Conservation (phyloP, 2,888 invertebrate species). For the Oxyscelio sp. region DNA sequence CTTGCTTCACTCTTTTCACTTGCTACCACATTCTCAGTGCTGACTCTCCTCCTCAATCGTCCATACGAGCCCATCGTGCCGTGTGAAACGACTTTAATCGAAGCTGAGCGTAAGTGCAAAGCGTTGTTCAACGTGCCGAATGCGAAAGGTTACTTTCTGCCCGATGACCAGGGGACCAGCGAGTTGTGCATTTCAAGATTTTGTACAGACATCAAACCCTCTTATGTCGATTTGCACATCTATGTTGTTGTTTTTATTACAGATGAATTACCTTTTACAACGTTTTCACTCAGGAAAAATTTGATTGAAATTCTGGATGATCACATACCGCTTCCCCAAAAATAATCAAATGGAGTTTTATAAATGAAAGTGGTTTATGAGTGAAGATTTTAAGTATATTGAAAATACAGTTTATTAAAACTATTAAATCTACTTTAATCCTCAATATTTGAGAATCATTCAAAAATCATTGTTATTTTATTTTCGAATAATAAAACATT, state of each 20-base stretch:
- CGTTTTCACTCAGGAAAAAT: slow-evolving; percentile 2
- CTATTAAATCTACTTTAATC: not conserved
- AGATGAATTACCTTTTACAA: slow-evolving; percentile 12
- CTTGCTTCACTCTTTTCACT: slow-evolving; percentile 59
- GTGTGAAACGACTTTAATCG: slow-evolving; percentile 83
- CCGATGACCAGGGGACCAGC: slow-evolving; percentile 74
- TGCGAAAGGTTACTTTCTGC: slow-evolving; percentile 82
- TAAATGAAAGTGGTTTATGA: not conserved
- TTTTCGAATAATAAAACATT: slow-evolving; percentile 4
- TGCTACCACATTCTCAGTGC: slow-evolving; percentile 55
- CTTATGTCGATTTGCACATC: slow-evolving; percentile 74
- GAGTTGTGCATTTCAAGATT: slow-evolving; percentile 68
- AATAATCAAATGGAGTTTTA: not conserved
- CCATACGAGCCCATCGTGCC: slow-evolving; percentile 75
- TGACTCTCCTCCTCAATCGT: slow-evolving; percentile 70
- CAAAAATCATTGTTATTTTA: not conserved
- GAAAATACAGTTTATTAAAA: not conserved
- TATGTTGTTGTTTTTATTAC: slow-evolving; percentile 49
- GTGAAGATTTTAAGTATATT: not conserved
- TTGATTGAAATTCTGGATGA: slow-evolving; percentile 14
- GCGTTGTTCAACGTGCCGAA: slow-evolving; percentile 82
- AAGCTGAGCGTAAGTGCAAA: slow-evolving; percentile 84
- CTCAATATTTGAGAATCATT: not conserved
- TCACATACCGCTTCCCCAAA: not conserved
- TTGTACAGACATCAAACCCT: slow-evolving; percentile 53